Percentiles rank a stretch among this genome's conserved stretches.
Evolutionary conservation across 2,888 invertebrate species (phyloP).

Genomic region (Acronicta aceris): DNA sequence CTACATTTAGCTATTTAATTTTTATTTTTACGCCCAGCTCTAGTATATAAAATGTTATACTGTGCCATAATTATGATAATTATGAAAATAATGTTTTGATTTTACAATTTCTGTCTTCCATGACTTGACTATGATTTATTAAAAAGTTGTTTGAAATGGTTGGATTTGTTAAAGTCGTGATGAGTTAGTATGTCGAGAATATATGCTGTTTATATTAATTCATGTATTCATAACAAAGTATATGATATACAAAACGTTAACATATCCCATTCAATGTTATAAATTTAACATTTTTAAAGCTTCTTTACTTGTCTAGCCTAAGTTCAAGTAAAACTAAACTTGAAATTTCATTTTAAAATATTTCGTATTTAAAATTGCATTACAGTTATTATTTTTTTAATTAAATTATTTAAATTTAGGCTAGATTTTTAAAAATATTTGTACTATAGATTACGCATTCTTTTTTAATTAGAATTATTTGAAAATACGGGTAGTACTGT

Average conservation of each 20-base stretch:
- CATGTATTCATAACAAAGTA: conserved; percentile 58
- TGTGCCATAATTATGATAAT: conserved; percentile 54
- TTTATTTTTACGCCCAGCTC: conserved; percentile 37
- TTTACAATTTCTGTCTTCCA: conserved; percentile 66
- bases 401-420: conserved; percentile 49
- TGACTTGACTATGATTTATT: conserved; percentile 50
- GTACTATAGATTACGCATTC: conserved; percentile 54
- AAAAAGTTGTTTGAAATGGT: conserved; percentile 48
- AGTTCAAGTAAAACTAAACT: conserved; percentile 46
- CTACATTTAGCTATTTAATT: conserved; percentile 39
- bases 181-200: conserved; percentile 43
- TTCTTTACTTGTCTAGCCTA: conserved; percentile 56
- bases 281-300: conserved; percentile 63
- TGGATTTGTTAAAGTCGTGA: conserved; percentile 48
- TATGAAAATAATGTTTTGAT: conserved; percentile 40
- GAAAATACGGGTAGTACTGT: conserved; percentile 72
- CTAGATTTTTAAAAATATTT: conserved; percentile 50
- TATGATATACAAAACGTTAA: conserved; percentile 72
- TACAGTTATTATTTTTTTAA: conserved; percentile 28
- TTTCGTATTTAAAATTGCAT: conserved; percentile 34
- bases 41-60: conserved; percentile 44
- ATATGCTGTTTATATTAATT: conserved; percentile 64
- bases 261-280: conserved; percentile 76
- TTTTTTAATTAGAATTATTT: conserved; percentile 63
- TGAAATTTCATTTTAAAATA: conserved; percentile 30